Evolutionary conservation across 2,888 invertebrate species (phyloP), one percentile per base, ranked within the genome.

Genomic region (Horisme vitalbata): DNA sequence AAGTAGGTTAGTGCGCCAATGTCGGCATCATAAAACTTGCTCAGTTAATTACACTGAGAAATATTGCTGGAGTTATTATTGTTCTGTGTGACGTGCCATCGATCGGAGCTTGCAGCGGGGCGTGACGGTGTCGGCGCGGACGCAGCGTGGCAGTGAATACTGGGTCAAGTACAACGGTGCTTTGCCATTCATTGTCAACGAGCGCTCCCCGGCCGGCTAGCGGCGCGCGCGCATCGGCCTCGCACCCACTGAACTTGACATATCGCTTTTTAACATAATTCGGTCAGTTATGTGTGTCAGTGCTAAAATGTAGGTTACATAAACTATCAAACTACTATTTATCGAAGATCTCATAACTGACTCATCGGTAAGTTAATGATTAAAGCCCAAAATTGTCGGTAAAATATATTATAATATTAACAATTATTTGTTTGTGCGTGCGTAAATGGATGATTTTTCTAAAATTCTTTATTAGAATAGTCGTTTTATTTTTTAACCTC

Each of bases 111-210:
- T 36, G 41, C 33, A 36, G 69, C 36, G 41, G 69, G 63, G 61
- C 65, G 63, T 61, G 70, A 74, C 75, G 69, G 63, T 68, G 6
- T 9, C 24, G 71, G 61, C 59, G 41, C 76, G 69, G 71, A 68
- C 75, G 73, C 63, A 65, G 68, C 75, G 76, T 76, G 80, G 75
- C 86, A 83, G 71, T 64, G 43, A 33, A 81, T 84, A 83, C 84
- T 88, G 72, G 89, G 89, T 88, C 89, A 89, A 89, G 89, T 84
- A 87, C 88, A 86, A 79, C 84, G 84, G 79, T 83, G 88, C 83
- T 86, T 83, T 82, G 87, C 85, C 84, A 84, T 87, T 87, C 88
- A 87, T 87, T 87, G 89, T 84, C 88, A 83, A 69, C 75, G 63
- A 49, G 55, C 59, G 55, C 66, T 52, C 59, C 56, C 49, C 57